Conservation (phyloP, 2,113 vertebrate genomes). For the Nerophis lumbriciformis region DNA sequence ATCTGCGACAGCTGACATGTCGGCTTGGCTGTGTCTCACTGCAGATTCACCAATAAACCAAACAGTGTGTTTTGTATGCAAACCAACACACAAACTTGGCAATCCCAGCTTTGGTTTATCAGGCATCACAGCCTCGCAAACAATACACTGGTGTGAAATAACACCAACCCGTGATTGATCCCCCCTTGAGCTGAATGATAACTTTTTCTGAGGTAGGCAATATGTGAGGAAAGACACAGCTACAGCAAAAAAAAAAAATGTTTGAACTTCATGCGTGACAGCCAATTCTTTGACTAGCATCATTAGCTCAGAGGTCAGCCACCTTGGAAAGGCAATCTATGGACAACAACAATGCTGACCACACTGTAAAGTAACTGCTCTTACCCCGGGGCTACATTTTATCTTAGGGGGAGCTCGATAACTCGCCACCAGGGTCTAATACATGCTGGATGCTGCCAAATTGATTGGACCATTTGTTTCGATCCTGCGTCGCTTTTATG, state of each 20-base stretch:
- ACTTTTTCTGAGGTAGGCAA: slow-evolving; percentile 61
- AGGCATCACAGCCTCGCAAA: slow-evolving; percentile 60
- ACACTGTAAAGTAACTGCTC: slow-evolving; percentile 45
- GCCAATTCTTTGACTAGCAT: slow-evolving; percentile 54
- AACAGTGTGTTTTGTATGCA: slow-evolving; percentile 20
- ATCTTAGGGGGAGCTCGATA: slow-evolving; percentile 11
- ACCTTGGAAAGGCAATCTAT: slow-evolving; percentile 59
- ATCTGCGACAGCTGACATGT: not conserved
- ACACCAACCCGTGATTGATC: slow-evolving; percentile 66
- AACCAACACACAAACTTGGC: slow-evolving; percentile 64
- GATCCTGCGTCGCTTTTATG: not conserved
- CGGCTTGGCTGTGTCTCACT: not conserved
- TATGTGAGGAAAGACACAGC: slow-evolving; percentile 58
- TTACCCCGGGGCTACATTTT: slow-evolving; percentile 24
- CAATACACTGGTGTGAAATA: slow-evolving; percentile 56
- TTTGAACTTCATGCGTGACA: slow-evolving; percentile 53
- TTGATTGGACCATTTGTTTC: slow-evolving; percentile 11
- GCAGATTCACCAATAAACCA: too few species aligned
- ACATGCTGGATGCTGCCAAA: not conserved
- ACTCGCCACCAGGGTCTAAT: slow-evolving; percentile 8
- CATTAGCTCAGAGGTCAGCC: slow-evolving; percentile 58
- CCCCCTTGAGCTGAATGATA: slow-evolving; percentile 53
- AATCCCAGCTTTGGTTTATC: slow-evolving; percentile 43
- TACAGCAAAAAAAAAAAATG: slow-evolving; percentile 48
- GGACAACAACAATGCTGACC: slow-evolving; percentile 43